Conservation (phyloP, 2,797 vertebrate genomes). For the Aldrovandia affinis region DNA sequence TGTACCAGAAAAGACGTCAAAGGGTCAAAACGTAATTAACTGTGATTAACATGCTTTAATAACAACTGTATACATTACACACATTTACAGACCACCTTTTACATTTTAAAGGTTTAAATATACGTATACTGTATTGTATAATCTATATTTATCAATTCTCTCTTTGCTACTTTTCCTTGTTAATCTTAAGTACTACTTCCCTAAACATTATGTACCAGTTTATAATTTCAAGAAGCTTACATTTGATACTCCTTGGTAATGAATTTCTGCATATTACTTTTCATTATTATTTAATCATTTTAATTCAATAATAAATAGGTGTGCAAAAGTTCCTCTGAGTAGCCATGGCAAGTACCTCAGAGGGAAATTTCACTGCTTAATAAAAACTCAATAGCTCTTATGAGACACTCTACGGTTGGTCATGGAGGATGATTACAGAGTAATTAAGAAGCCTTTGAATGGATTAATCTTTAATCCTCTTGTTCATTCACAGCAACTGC, state of each 20-base stretch:
- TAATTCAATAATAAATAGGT: neutral
- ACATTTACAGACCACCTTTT: too few species aligned
- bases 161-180: neutral
- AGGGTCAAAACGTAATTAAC: neutral
- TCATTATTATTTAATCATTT: conserved; percentile 8
- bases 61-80: too few species aligned
- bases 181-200: neutral
- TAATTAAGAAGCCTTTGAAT: neutral
- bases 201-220: neutral
- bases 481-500: too few species aligned
- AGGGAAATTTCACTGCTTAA: neutral
- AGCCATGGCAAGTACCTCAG: neutral
- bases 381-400: neutral
- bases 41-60: neutral
- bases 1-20: neutral
- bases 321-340: neutral
- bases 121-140: too few species aligned
- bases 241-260: neutral
- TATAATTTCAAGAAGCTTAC: neutral
- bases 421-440: neutral
- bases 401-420: neutral
- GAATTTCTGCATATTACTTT: neutral
- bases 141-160: too few species aligned
- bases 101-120: too few species aligned
- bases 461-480: neutral